Percentiles rank a stretch among this genome's conserved stretches.
These are phyloP conservation scores for Rhynchophorus ferrugineus DNA, from an alignment of 1,140 invertebrate genomes.

Conservation along the genomic window DNA sequence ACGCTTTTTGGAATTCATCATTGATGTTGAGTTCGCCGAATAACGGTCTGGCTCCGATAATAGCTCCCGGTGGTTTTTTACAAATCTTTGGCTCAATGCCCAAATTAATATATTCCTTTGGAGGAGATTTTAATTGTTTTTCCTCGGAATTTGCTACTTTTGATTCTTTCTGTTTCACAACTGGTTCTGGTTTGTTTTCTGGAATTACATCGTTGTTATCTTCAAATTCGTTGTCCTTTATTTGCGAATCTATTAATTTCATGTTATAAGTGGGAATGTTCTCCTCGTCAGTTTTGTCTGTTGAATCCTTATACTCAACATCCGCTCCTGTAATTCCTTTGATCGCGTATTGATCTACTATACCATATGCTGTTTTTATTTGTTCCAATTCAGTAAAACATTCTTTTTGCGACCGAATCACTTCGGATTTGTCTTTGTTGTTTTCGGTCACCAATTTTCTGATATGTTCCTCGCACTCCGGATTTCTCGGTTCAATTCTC, in stretches of 20 bases:
- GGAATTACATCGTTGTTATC: background rate
- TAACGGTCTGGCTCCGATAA: constrained; percentile 39
- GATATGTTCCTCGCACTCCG: constrained; percentile 28
- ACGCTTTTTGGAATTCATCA: constrained; percentile 37
- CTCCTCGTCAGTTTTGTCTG: constrained; percentile 1
- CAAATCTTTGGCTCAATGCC: constrained; percentile 26
- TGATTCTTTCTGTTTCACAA: background rate
- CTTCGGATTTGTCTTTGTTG: constrained; percentile 25
- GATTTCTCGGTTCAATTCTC: constrained; percentile 22
- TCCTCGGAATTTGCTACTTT: background rate
- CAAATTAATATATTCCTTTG: constrained; percentile 17
- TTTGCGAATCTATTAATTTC: background rate
- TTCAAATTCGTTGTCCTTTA: background rate
- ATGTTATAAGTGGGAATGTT: background rate
- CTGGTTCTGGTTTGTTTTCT: constrained; percentile 1
- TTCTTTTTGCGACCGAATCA: constrained; percentile 29
- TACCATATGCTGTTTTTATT: constrained; percentile 30
- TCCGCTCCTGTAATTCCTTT: constrained; percentile 10
- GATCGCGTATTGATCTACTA: constrained; percentile 20
- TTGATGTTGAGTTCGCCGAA: constrained; percentile 38
- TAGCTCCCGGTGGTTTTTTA: constrained; percentile 37
- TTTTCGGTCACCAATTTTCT: constrained; percentile 23
- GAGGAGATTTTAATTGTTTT: constrained; percentile 8
- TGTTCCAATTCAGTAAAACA: constrained; percentile 34
- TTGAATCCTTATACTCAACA: constrained; percentile 14